phyloP scores from a whole-genome alignment of 2,797 vertebrate genomes.

The Muscicapa comitata region DNA sequence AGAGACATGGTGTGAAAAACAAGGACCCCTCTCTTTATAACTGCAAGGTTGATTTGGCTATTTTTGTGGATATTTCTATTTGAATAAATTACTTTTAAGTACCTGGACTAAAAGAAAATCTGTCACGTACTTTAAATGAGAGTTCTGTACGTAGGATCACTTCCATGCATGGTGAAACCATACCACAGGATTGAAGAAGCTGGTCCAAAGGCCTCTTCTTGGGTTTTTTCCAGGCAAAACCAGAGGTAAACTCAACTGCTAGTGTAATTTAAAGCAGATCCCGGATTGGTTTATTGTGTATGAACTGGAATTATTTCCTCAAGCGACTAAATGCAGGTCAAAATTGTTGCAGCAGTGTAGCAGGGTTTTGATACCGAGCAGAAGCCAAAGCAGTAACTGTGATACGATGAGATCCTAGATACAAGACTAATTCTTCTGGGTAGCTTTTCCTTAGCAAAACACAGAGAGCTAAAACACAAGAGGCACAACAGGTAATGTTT shows the following conservation, averaged over 20 bases:
- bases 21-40: not conserved
- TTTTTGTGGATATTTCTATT: not conserved
- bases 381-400: not conserved
- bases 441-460: not conserved
- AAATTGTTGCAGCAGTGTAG: not conserved
- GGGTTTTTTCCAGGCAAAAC: not conserved
- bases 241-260: not conserved
- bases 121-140: not conserved
- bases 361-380: not conserved
- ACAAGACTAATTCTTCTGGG: not conserved
- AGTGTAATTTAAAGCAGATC: not conserved
- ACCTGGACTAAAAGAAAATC: not conserved
- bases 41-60: not conserved
- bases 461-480: not conserved
- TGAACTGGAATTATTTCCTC: not conserved
- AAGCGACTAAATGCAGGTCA: not conserved
- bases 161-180: not conserved
- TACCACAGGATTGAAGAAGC: not conserved
- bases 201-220: not conserved
- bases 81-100: not conserved
- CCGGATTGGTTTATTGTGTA: not conserved
- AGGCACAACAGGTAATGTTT: not conserved
- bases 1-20: not conserved
- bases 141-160: not conserved
- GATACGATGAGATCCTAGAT: not conserved